Conservation (phyloP, 2,113 vertebrate genomes). For the Craseonycteris thonglongyai region DNA sequence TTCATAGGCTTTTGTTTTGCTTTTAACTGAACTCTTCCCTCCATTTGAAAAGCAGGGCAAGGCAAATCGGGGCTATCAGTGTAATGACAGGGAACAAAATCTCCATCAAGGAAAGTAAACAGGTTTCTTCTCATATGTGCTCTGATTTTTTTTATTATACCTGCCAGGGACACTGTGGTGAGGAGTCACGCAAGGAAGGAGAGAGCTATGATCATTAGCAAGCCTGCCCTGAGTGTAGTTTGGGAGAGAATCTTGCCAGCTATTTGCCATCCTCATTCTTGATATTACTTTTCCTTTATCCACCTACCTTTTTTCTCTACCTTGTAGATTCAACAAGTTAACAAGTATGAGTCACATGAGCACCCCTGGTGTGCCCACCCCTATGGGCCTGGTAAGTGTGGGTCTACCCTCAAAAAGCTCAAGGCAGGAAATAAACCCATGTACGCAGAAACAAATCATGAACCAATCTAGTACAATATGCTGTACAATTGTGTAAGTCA, state of each 20-base stretch:
- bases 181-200: background rate
- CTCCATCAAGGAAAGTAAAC: background rate
- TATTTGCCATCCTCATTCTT: background rate
- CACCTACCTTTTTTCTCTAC: too few species aligned
- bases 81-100: background rate
- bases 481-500: background rate
- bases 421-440: background rate
- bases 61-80: background rate
- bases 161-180: background rate
- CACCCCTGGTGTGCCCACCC: background rate
- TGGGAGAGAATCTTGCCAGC: background rate
- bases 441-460: background rate
- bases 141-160: background rate
- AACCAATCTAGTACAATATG: background rate
- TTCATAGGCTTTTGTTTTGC: background rate
- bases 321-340: background rate
- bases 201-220: background rate
- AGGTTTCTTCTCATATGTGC: background rate
- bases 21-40: background rate
- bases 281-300: background rate
- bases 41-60: background rate
- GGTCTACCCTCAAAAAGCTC: background rate
- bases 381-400: too few species aligned
- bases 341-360: background rate
- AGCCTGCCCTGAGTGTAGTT: background rate